Percentiles rank a stretch among this genome's conserved stretches.
These are phyloP conservation scores for Mythimna albipuncta DNA, from an alignment of 2,888 invertebrate species.

Conservation along the genomic window DNA sequence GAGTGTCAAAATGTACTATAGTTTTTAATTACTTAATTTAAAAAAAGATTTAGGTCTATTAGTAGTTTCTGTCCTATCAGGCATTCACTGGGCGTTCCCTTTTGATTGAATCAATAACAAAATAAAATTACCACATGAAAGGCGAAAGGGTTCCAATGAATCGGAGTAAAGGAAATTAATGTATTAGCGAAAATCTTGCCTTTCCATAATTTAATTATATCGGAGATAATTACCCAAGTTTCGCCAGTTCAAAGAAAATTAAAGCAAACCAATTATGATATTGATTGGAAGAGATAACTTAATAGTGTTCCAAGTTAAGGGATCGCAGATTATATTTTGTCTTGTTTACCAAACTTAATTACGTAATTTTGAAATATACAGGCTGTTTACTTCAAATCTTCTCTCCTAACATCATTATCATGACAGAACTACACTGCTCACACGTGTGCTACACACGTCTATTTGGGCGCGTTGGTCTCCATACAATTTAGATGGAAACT, in stretches of 20 bases:
- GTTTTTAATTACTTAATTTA: no score
- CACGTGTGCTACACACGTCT: no score
- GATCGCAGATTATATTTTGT: slow-evolving; percentile 37
- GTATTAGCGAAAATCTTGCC: slow-evolving; percentile 64
- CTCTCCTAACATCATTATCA: no score
- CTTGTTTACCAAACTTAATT: slow-evolving; percentile 25
- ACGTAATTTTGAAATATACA: slow-evolving; percentile 20
- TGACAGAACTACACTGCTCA: no score
- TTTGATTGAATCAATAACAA: slow-evolving; percentile 23
- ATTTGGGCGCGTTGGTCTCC: no score
- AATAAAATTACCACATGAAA: slow-evolving; percentile 36
- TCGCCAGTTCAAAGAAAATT: slow-evolving; percentile 71
- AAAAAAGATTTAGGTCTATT: no score
- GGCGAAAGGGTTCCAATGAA: slow-evolving; percentile 27
- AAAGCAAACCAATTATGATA: slow-evolving; percentile 70
- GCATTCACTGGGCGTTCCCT: no score
- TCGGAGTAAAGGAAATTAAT: slow-evolving; percentile 63
- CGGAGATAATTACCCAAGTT: slow-evolving; percentile 71
- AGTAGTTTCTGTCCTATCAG: no score
- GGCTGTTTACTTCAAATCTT: background rate
- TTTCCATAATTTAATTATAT: slow-evolving; percentile 63
- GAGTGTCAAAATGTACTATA: no score
- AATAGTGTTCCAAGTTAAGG: slow-evolving; percentile 54
- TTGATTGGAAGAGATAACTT: slow-evolving; percentile 69
- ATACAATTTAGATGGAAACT: no score